Base-by-base conservation (phyloP, 2,113 vertebrate species). In the Heptranchias perlo region DNA sequence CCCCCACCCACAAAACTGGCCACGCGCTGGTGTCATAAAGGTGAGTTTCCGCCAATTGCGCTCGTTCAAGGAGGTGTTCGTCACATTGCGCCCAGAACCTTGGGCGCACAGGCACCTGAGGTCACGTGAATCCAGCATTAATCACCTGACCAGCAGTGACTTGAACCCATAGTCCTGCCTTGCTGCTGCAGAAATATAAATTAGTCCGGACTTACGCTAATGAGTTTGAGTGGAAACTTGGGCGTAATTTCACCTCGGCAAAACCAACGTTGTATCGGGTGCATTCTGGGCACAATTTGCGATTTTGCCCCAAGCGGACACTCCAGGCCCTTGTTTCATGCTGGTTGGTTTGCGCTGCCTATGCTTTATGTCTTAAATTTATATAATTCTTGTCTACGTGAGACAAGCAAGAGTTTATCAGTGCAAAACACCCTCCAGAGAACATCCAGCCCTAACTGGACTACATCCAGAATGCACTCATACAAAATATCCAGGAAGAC, bases 401-500 rank as follows among this genome's bases (percentile, higher is more conserved):
- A 47, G n/a, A 31, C 7, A 67, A 67, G 14, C 92, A 47, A 23
- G n/a, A 65, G 52, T 18, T 28, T 86, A 47, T 86, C 82, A 6
- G 28, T 82, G 39, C 39, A 44, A 78, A 82, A 21, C 39, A 23
- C 39, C 78, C 39, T 47, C 93, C 18, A 13, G 2, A 14, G 62
- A 67, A 94, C 14, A 69, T 47, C 39, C 25, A 69, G 23, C 62
- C 1, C 67, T 28, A 94, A 94, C 47, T 94, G n/a, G 61, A 67
- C 3, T 65, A 49, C 62, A 44, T 65, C n/a, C 39, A 64, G 62
- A 64, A 11, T 47, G 39, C 5, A 49, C 39, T 39, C 96, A 96
- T 96, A 96, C 91, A 52, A 96, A 54, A 96, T 8, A 96, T 82
- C 47, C 96, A 96, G 96, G 96, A 97, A 97, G 94, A 67, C 21